Evolutionary conservation across 2,888 invertebrate species (phyloP).

Genomic region (Watsonalla cultraria): DNA sequence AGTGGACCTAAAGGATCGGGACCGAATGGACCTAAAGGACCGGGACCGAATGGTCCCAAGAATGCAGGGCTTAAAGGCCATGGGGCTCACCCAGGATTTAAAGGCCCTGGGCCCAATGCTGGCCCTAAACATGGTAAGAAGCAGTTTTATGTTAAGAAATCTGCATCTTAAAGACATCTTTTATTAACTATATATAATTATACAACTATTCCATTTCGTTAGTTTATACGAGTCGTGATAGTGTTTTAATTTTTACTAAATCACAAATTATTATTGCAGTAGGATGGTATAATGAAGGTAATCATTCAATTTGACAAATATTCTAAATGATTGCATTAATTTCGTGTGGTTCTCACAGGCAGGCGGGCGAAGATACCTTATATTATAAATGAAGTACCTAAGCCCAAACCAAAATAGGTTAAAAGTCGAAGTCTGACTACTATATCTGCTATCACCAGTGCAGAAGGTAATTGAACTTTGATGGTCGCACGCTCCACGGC

Average conservation of each 20-base stretch:
- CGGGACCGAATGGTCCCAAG: constrained; percentile 11
- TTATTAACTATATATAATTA: too few relatives aligned
- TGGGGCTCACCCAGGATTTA: not conserved
- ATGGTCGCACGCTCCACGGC: too few relatives aligned
- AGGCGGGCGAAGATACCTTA: too few relatives aligned
- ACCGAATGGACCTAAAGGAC: constrained; percentile 16
- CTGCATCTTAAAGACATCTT: too few relatives aligned
- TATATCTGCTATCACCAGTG: too few relatives aligned
- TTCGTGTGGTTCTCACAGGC: too few relatives aligned
- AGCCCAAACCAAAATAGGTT: too few relatives aligned
- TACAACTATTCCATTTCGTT: not conserved
- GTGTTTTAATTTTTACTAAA: not conserved
- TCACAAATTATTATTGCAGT: not conserved
- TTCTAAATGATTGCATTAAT: too few relatives aligned
- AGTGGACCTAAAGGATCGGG: constrained; percentile 18
- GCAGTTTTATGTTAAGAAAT: not conserved
- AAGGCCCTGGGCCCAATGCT: not conserved
- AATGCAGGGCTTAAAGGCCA: constrained; percentile 6
- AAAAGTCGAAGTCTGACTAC: too few relatives aligned
- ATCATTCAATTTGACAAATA: too few relatives aligned
- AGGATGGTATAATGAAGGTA: not conserved
- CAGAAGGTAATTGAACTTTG: too few relatives aligned
- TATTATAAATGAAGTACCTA: too few relatives aligned
- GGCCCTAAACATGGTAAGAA: constrained; percentile 11
- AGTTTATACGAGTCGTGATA: not conserved